phyloP scores from a whole-genome alignment of 2,888 invertebrate genomes.

The Dyspetes luteomarginatus region DNA sequence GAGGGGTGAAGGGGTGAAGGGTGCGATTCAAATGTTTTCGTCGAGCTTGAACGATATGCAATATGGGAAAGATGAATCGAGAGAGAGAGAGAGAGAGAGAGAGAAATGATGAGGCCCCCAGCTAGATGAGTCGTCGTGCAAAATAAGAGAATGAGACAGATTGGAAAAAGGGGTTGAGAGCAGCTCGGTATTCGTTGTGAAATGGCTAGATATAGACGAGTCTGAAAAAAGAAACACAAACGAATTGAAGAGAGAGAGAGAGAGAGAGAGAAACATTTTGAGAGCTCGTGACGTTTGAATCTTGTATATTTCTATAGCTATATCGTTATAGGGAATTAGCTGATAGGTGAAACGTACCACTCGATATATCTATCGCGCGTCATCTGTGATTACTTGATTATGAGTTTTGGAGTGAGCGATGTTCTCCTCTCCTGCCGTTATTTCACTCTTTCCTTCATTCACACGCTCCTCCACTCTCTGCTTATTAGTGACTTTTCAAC shows the following conservation, averaged over 20 bases:
- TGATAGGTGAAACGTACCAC: constrained; percentile 75
- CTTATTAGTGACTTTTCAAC: constrained; percentile 71
- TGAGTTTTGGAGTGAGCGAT: constrained; percentile 75
- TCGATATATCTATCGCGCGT: constrained; percentile 74
- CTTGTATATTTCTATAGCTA: constrained; percentile 4
- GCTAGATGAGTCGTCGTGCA: constrained; percentile 45
- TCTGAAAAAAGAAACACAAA: constrained; percentile 29
- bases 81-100: too few relatives aligned
- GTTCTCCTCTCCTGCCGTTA: constrained; percentile 60
- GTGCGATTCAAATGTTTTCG: constrained; percentile 36
- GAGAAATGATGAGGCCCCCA: constrained; percentile 23
- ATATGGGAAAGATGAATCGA: constrained; percentile 5
- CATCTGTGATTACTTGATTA: constrained; percentile 80
- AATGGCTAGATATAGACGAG: constrained; percentile 33
- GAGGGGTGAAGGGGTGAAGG: constrained; percentile 12
- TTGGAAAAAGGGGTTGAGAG: constrained; percentile 20
- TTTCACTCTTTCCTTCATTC: constrained; percentile 13
- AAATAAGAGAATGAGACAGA: constrained; percentile 17
- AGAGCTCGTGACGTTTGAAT: constrained; percentile 46
- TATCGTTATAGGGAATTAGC: constrained; percentile 70
- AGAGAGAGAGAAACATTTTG: constrained; percentile 41
- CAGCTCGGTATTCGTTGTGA: constrained; percentile 21
- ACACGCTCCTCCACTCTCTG: constrained; percentile 32
- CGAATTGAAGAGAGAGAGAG: constrained; percentile 18
- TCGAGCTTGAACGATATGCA: constrained; percentile 13